Conservation (phyloP, 2,888 invertebrate species). For the Geotrupes spiniger region DNA sequence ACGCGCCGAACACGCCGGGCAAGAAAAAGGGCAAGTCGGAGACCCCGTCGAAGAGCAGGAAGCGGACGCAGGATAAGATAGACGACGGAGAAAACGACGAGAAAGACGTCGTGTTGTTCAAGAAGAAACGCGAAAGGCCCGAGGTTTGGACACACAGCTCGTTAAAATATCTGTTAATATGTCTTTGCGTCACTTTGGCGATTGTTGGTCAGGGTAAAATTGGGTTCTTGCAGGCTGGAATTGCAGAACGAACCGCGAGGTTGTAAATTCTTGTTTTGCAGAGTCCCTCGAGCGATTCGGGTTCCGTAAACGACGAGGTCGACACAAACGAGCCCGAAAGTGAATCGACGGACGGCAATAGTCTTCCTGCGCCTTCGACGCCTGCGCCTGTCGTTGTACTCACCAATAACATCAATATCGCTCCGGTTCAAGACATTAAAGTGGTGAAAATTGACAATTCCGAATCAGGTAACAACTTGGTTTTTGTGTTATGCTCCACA, state of each 20-base stretch:
- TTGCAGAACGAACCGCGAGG: not conserved
- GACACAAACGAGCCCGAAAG: constrained; percentile 48
- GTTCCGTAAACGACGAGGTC: constrained; percentile 70
- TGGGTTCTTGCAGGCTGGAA: too few species aligned
- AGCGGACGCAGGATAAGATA: constrained; percentile 52
- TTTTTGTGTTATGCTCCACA: too few species aligned
- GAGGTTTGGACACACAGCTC: constrained; percentile 31
- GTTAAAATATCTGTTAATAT: too few species aligned
- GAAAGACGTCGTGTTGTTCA: constrained; percentile 51
- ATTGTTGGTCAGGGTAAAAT: not conserved
- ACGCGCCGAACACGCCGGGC: constrained; percentile 40
- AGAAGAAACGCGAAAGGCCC: constrained; percentile 53
- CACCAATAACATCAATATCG: constrained; percentile 3
- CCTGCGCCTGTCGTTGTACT: constrained; percentile 11
- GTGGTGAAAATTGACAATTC: constrained; percentile 8
- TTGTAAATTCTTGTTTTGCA: constrained; percentile 44
- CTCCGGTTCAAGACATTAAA: not conserved
- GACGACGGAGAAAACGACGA: constrained; percentile 48
- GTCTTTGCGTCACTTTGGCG: not conserved
- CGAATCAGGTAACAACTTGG: constrained; percentile 15
- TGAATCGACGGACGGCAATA: constrained; percentile 49
- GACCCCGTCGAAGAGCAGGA: constrained; percentile 56
- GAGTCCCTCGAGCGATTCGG: constrained; percentile 79
- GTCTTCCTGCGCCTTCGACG: constrained; percentile 25
- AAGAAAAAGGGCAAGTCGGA: constrained; percentile 53